phyloP scores from a whole-genome alignment of 2,888 invertebrate species.

The Dryobotodes eremita region DNA sequence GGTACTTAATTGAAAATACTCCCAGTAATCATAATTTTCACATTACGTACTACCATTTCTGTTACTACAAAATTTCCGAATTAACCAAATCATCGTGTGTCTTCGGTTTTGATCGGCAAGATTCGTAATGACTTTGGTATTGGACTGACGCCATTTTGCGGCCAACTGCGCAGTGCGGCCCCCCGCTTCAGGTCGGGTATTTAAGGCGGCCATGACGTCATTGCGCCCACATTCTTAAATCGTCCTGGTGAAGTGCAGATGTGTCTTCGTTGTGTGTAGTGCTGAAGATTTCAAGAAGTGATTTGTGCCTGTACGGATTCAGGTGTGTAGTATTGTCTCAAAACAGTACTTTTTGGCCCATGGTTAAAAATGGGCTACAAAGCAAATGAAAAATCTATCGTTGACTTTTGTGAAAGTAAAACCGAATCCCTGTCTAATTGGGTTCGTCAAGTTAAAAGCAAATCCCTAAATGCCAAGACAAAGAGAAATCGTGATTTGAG shows the following conservation, averaged over 20 bases:
- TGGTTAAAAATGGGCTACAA: conserved; percentile 85
- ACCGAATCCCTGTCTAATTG: conserved; percentile 91
- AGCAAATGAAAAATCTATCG: conserved; percentile 86
- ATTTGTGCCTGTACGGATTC: conserved; percentile 87
- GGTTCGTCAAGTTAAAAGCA: conserved; percentile 92
- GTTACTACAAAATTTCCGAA: conserved; percentile 50
- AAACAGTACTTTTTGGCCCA: conserved; percentile 81
- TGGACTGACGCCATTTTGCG: conserved; percentile 82
- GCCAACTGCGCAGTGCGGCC: conserved; percentile 80
- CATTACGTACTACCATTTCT: not conserved
- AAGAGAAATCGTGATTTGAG: conserved; percentile 91
- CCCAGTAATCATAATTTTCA: not conserved
- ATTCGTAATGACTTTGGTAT: conserved; percentile 55
- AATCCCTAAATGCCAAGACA: conserved; percentile 90
- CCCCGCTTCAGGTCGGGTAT: conserved; percentile 75
- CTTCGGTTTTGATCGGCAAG: conserved; percentile 65
- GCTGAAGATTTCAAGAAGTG: conserved; percentile 79
- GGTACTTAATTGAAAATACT: conserved; percentile 9
- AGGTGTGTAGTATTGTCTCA: conserved; percentile 88
- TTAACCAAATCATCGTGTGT: conserved; percentile 33
- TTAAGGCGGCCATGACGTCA: conserved; percentile 83
- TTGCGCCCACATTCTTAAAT: conserved; percentile 76
- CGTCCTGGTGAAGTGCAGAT: conserved; percentile 78
- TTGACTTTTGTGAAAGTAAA: conserved; percentile 90
- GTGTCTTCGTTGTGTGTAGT: conserved; percentile 82